Evolutionary conservation across 1,140 invertebrate species (phyloP).

Genomic region (Formica selysi): DNA sequence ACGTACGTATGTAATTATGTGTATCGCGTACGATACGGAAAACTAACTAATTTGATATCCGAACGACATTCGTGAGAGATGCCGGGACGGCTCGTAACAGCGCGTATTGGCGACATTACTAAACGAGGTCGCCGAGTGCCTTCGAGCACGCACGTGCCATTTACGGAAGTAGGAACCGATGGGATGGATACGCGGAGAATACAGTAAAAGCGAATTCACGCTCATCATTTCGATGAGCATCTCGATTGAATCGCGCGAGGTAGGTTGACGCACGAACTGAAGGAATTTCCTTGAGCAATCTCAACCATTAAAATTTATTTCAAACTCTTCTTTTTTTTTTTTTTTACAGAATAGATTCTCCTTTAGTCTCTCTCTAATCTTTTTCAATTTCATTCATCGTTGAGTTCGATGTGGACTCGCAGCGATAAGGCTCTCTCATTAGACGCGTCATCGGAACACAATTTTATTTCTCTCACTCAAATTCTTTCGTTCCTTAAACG

Average conservation of each 20-base stretch:
- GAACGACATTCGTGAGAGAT: constrained; percentile 56
- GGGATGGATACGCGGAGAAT: constrained; percentile 36
- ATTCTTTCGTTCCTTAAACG: background rate
- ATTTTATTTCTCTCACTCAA: background rate
- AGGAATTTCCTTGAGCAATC: background rate
- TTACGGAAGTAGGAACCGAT: constrained; percentile 43
- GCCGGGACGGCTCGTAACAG: constrained; percentile 17
- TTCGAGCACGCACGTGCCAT: constrained; percentile 61
- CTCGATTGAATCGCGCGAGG: background rate
- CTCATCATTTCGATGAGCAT: constrained; percentile 14
- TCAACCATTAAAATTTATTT: background rate
- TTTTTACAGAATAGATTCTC: background rate
- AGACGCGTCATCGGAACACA: background rate
- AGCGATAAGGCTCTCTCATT: background rate
- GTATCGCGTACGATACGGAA: constrained; percentile 18
- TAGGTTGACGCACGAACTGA: background rate
- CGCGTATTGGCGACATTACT: constrained; percentile 53
- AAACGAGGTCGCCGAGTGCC: constrained; percentile 54
- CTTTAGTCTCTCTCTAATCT: background rate
- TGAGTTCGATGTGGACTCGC: background rate
- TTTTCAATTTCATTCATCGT: background rate
- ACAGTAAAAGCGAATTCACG: constrained; percentile 50
- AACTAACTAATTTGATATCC: constrained; percentile 53
- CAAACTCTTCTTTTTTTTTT: background rate
- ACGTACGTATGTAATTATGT: background rate